A percentile compares a stretch with the other conserved stretches of the same genome.
These are phyloP conservation scores for Gortyna flavago DNA, from an alignment of 2,888 invertebrate genomes.

Conservation along the genomic window DNA sequence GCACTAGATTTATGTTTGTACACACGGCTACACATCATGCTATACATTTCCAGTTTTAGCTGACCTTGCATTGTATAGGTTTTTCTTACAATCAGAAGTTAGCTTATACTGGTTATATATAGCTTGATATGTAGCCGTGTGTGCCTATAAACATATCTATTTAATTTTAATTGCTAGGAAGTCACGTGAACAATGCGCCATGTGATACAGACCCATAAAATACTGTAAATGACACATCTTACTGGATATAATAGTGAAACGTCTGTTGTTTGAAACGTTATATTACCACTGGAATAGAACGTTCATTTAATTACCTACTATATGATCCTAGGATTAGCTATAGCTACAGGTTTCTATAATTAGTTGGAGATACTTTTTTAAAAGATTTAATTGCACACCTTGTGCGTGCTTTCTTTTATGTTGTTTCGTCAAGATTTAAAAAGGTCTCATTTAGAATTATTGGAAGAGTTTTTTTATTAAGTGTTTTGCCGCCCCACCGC, in stretches of 20 bases:
- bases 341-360: neutral
- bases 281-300: slow-evolving; percentile 28
- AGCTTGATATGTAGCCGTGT: too few relatives aligned
- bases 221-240: slow-evolving; percentile 40
- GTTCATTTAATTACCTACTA: slow-evolving; percentile 26
- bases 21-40: too few relatives aligned
- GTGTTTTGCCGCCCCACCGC: neutral
- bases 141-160: slow-evolving; percentile 4
- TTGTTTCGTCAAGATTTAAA: slow-evolving; percentile 18
- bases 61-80: too few relatives aligned
- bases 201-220: slow-evolving; percentile 41
- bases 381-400: neutral
- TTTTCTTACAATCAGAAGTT: too few relatives aligned
- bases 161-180: slow-evolving; percentile 38
- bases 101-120: too few relatives aligned
- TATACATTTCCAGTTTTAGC: too few relatives aligned
- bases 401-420: neutral
- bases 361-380: neutral
- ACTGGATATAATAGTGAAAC: slow-evolving; percentile 29
- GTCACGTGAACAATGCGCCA: slow-evolving; percentile 37
- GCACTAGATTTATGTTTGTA: slow-evolving; percentile 23
- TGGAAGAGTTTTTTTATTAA: neutral
- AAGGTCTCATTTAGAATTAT: neutral
- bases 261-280: slow-evolving; percentile 26
- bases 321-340: slow-evolving; percentile 16